Evolutionary conservation across 2,888 invertebrate species (phyloP), one percentile per base, ranked within the genome.

Genomic region (Cosmopolites sordidus): DNA sequence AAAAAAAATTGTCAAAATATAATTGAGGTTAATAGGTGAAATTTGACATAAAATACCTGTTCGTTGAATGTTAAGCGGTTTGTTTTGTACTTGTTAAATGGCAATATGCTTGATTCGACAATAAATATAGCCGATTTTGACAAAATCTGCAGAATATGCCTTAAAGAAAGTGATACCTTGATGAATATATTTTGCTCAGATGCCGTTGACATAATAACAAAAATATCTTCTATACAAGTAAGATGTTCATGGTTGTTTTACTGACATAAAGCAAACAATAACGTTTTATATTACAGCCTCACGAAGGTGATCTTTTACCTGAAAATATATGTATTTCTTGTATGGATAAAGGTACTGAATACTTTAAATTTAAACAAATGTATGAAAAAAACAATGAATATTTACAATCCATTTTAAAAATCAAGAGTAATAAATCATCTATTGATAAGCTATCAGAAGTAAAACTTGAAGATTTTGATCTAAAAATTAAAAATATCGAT

Each of bases 301-400:
- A 65, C 39, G 18, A 37, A 14, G 61, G 60, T 15, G 69, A 69
- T 54, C 65, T 62, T 12, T 54, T 69, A n/a, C 69, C 69, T 14
- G 58, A 62, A 42, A 58, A 61, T 38, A 63, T 70, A 27, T 70
- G 69, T 58, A 39, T 48, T 27, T 38, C 58, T 38, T 70, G 69
- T 56, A 46, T 62, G 16, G 48, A 60, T n/a, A 59, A 62, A 50
- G 47, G 66, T 3, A 58, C 58, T 15, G 60, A 55, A 15, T 61
- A 59, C 6, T 62, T 60, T 48, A 44, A 46, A 14, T 69, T 69
- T 48, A 67, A 63, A 56, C 59, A 62, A 41, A 51, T 60, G 27
- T 68, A 68, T 47, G 64, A 66, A 54, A 54, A 60, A 45, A 63
- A 59, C 15, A 64, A 69, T 51, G 44, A 40, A 15, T 48, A 29